Base-by-base conservation (phyloP, 2,113 vertebrate species). In the Callopanchax toddi region DNA sequence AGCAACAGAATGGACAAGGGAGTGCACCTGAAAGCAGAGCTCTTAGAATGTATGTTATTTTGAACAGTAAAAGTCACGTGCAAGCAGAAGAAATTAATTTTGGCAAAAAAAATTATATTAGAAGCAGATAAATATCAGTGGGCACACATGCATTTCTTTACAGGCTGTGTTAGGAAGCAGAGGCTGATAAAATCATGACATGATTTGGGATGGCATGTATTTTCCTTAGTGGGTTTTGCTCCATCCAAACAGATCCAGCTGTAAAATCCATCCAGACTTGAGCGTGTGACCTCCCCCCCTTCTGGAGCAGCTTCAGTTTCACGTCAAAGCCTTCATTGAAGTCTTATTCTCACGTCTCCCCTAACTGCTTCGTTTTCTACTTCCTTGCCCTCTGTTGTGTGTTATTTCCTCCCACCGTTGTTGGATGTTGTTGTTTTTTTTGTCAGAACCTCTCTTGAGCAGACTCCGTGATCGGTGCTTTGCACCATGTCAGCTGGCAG, bases 261-360 rank as follows among this genome's bases (percentile, higher is more conserved):
- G 66, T 67, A 71, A 70, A 79, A 88, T 74, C 76, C 85, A 76
- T 72, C 67, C 48, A 60, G 44, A 73, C 67, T 69, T 45, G 60
- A 83, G 76, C 49, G 44, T 72, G 63, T 46, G 34, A 52, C 79
- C 83, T 74, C 85, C 29, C 8, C 29, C 2, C 36, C 36, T 13
- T 61, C 48, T n/a, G 71, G 76, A 82, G 70, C 67, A 51, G 74
- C 74, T 83, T 82, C 73, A 71, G 79, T 86, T 86, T 80, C 74
- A 75, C 60, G 79, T 85, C 79, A 87, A 77, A 85, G 76, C 64
- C 71, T 70, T 68, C 60, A 9, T 81, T 86, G 83, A 87, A 83
- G 78, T 79, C 64, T 67, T 49, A 79, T 69, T 85, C 71, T 63
- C 12, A 4, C 62, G 53, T 76, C 53, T 69, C 42, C 43, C 59